These are phyloP conservation scores for Bradysia coprophila DNA, from an alignment of 1,140 invertebrate genomes.

Conservation along the genomic window DNA sequence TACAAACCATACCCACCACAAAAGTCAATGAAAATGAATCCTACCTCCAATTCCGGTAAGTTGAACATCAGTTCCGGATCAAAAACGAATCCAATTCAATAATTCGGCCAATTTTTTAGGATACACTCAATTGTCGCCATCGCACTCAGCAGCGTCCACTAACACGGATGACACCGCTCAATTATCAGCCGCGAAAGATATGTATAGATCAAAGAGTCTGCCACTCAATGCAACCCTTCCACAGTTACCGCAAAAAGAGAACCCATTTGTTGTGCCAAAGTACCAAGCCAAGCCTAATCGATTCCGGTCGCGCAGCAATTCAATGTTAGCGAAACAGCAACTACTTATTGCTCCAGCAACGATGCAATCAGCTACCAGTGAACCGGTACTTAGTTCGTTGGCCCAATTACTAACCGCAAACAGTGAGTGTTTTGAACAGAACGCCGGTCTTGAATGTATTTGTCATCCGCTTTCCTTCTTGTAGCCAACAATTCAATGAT, in stretches of 20 bases:
- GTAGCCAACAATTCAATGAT: neutral
- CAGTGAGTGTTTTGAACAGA: slow-evolving; percentile 8
- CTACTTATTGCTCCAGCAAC: slow-evolving; percentile 9
- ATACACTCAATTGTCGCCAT: neutral
- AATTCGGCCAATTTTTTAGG: neutral
- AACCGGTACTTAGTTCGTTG: slow-evolving; percentile 23
- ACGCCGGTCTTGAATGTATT: neutral
- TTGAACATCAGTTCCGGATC: no score
- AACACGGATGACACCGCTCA: neutral
- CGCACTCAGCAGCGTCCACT: neutral
- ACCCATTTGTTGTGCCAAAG: slow-evolving; percentile 17
- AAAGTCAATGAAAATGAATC: neutral
- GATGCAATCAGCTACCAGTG: slow-evolving; percentile 20
- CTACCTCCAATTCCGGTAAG: neutral
- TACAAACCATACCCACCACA: slow-evolving; percentile 18
- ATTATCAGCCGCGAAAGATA: slow-evolving; percentile 22
- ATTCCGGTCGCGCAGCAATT: slow-evolving; percentile 19
- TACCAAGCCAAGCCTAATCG: slow-evolving; percentile 11
- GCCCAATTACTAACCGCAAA: slow-evolving; percentile 20
- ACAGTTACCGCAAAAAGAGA: slow-evolving; percentile 11
- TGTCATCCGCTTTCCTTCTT: neutral
- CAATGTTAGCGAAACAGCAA: slow-evolving; percentile 15
- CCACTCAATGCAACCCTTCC: slow-evolving; percentile 28
- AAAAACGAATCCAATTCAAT: neutral
- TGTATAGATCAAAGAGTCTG: slow-evolving; percentile 34